phyloP scores from a whole-genome alignment of 2,888 invertebrate genomes.

The Eupithecia subumbrata region DNA sequence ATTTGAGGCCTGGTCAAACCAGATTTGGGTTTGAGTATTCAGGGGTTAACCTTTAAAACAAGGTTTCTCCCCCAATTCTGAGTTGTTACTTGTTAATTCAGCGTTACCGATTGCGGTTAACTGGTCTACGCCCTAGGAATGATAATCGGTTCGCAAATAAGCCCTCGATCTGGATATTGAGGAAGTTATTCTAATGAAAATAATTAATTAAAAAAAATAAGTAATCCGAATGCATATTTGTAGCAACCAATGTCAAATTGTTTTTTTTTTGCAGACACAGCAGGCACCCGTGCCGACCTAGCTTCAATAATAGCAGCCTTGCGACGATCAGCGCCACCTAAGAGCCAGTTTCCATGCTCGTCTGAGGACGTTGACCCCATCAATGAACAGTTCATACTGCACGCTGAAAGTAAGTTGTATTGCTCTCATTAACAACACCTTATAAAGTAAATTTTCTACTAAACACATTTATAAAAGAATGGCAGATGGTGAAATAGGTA shows the following conservation, averaged over 20 bases:
- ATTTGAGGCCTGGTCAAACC: too few relatives aligned
- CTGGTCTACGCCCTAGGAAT: too few relatives aligned
- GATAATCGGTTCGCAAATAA: too few relatives aligned
- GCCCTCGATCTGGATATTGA: too few relatives aligned
- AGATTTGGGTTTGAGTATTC: too few relatives aligned
- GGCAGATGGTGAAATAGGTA: not conserved
- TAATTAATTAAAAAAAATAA: too few relatives aligned
- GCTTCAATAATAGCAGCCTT: conserved; percentile 91
- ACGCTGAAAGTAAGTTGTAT: conserved; percentile 82
- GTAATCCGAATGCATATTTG: not conserved
- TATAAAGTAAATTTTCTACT: not conserved
- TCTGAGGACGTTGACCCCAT: conserved; percentile 89
- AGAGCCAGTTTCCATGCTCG: conserved; percentile 88
- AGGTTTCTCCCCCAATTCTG: too few relatives aligned
- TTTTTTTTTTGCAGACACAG: conserved; percentile 64
- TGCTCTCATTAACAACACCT: not conserved
- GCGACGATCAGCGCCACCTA: conserved; percentile 74
- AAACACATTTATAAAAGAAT: too few relatives aligned
- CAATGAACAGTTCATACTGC: conserved; percentile 92
- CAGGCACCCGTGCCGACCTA: conserved; percentile 89
- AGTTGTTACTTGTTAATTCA: too few relatives aligned
- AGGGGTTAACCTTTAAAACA: too few relatives aligned
- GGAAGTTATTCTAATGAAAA: too few relatives aligned
- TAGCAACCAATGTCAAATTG: not conserved
- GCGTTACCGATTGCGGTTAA: too few relatives aligned